Evolutionary conservation across 1,140 invertebrate genomes (phyloP), one percentile per base, ranked within the genome.

Genomic region (Trichonephila clavipes): DNA sequence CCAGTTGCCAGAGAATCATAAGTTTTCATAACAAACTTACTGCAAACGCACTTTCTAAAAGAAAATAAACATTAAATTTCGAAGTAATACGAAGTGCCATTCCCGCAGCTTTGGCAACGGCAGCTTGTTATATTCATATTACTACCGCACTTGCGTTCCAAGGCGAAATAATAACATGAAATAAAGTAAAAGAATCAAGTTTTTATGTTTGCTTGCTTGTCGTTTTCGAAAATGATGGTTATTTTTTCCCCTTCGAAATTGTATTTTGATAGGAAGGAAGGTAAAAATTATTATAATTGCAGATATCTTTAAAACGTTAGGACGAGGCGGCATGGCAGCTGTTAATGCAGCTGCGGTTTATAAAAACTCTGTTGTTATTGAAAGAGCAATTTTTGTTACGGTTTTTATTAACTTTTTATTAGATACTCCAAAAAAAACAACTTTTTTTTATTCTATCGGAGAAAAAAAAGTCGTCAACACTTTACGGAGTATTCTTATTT

Each of bases 101-200:
- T 72, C 7, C 69, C 24, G 0, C 14, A 28, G 24, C 14, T 24
- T 34, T 72, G 69, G 24, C 18, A 16, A 28, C 28, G 5, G 69
- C 28, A 72, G 69, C n/a, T 72, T 72, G 28, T 72, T 72, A 72
- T 72, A 28, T 72, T 72, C 69, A 72, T 72, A 28, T 72, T 72
- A 72, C 12, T 72, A 28, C 69, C 12, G 21, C n/a, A 8, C 7
- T 28, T 34, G 28, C n/a, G 7, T 51, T 24, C n/a, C 5, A 72
- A 34, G 14, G 28, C n/a, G 24, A 72, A 72, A 72, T 72, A 72
- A 72, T 72, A 72, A 72, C 69, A 72, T 24, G 14, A 14, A 72
- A 72, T 72, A 72, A 72, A n/a, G 24, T 24, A 24, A 14, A 66
- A 28, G 24, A n/a, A 66, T 1, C 10, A n/a, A 24, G 64, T 66